Percentiles rank a stretch among this genome's conserved stretches.
Conservation (phyloP, 2,888 invertebrate genomes). For the Archips xylosteana region DNA sequence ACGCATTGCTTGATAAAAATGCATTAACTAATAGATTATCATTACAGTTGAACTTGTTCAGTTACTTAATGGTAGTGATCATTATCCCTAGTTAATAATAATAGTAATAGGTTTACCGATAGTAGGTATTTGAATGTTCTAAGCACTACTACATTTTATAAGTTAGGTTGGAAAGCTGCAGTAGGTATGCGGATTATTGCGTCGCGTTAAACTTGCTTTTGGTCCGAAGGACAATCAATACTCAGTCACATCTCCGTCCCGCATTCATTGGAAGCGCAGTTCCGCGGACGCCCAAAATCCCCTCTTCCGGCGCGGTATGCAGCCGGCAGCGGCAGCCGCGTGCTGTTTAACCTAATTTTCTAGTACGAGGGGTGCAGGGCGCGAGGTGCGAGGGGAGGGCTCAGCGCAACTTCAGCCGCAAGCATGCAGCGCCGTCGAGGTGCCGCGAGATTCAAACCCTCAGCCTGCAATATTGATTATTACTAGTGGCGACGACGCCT, state of each 20-base stretch:
- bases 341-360: slow-evolving; percentile 85
- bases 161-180: not conserved
- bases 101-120: not conserved
- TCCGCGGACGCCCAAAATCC: slow-evolving; percentile 77
- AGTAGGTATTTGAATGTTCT: not conserved
- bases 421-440: slow-evolving; percentile 76
- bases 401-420: slow-evolving; percentile 75
- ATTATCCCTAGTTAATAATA: not conserved
- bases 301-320: slow-evolving; percentile 79
- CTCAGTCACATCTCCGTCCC: slow-evolving; percentile 81
- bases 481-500: slow-evolving; percentile 38
- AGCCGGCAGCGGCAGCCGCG: slow-evolving; percentile 78
- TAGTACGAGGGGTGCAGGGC: slow-evolving; percentile 76
- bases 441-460: slow-evolving; percentile 71
- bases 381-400: slow-evolving; percentile 62
- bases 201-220: slow-evolving; percentile 67
- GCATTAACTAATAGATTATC: not conserved
- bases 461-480: slow-evolving; percentile 79
- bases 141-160: not conserved
- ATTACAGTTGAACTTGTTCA: not conserved
- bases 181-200: slow-evolving; percentile 45
- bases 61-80: not conserved
- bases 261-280: slow-evolving; percentile 81
- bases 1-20: not conserved
- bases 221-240: slow-evolving; percentile 79